Base-by-base conservation (phyloP, 2,113 vertebrate genomes). In the Ardeotis arabs region DNA sequence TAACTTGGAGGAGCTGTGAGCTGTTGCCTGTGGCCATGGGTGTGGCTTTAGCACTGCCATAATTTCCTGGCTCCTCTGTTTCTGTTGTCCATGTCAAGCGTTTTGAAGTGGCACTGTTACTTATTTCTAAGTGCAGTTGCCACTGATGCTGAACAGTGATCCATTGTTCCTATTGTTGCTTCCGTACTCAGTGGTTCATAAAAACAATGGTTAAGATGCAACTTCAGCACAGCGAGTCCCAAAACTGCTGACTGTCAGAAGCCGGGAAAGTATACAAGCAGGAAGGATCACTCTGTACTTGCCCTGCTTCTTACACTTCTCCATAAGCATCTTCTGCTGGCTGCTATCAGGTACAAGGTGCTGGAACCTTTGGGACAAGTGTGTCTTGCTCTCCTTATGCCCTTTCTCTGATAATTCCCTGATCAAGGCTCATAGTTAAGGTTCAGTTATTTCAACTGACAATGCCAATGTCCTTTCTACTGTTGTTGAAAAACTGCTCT, bases 81-180 rank as follows among this genome's bases (percentile, higher is more conserved):
- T 95, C 86, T 93, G 86, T 79, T 95, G 94, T 95, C 84, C 58
- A 15, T 76, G 95, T 87, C 77, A 95, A 92, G 45, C 5, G 2
- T 96, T 96, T 97, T 96, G 90, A 96, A 96, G 94, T 91, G 94
- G 86, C 89, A 96, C 49, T 93, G 92, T 87, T 95, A 94, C 95
- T 95, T 96, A 96, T 96, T 96, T 95, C 90, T 91, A 93, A 89
- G 83, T 18, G 23, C 95, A 96, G 91, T 96, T 93, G 95, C 89
- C 96, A 96, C 88, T 96, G 96, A 96, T 75, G 94, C 94, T 96
- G 96, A 96, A 94, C 94, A 96, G 96, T 75, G 89, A 96, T 87
- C 94, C 94, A 95, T 96, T 96, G 94, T 96, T 96, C 95, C 92
- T 95, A 92, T 96, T 95, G 95, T 93, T 94, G 74, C 80, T 96